These are phyloP conservation scores for Caenorhabditis brenneri DNA, from an alignment of 1,140 invertebrate species.

Conservation along the genomic window DNA sequence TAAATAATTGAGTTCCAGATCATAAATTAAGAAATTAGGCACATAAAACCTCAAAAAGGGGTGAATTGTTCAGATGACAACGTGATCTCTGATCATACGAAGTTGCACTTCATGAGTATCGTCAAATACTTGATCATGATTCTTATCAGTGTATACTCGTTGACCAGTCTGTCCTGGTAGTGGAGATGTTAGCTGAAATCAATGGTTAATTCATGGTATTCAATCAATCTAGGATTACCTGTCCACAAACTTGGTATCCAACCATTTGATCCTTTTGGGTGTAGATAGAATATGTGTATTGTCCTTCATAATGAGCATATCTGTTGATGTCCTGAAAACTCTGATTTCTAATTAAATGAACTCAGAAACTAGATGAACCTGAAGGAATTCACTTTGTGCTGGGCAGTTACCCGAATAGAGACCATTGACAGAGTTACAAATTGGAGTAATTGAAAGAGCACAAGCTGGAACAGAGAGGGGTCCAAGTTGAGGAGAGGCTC, in stretches of 20 bases:
- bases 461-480: slow-evolving; percentile 66
- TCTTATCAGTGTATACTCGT: slow-evolving; percentile 62
- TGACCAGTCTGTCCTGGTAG: slow-evolving; percentile 65
- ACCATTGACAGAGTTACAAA: slow-evolving; percentile 66
- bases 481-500: slow-evolving; percentile 66
- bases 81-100: slow-evolving; percentile 64
- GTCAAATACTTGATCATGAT: slow-evolving; percentile 67
- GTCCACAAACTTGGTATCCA: slow-evolving; percentile 62
- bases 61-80: slow-evolving; percentile 38
- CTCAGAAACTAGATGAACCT: slow-evolving; percentile 38
- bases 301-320: slow-evolving; percentile 63
- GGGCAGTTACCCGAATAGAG: slow-evolving; percentile 69
- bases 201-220: not conserved
- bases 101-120: slow-evolving; percentile 63
- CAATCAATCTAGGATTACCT: slow-evolving; percentile 33
- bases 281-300: slow-evolving; percentile 66
- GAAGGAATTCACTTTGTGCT: slow-evolving; percentile 63
- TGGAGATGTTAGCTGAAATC: slow-evolving; percentile 62
- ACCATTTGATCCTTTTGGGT: slow-evolving; percentile 64
- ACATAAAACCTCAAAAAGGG: not conserved
- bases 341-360: not conserved
- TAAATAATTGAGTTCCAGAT: not conserved
- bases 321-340: slow-evolving; percentile 64
- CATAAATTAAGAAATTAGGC: not conserved
- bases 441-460: slow-evolving; percentile 63